Evolutionary conservation across 2,113 vertebrate species (phyloP).

Genomic region (Eulemur macaco): DNA sequence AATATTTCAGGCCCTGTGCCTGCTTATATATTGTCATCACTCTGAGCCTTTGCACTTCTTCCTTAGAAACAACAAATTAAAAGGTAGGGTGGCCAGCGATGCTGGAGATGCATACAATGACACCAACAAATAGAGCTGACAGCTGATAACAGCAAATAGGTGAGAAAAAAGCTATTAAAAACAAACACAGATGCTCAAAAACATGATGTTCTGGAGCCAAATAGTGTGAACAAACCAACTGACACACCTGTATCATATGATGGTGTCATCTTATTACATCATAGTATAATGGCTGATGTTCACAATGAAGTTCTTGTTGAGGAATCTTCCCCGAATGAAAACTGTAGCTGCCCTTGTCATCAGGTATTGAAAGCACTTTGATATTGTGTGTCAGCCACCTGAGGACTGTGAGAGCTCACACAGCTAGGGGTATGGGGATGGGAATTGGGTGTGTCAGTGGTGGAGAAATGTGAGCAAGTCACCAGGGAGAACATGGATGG

Average conservation of each 20-base stretch:
- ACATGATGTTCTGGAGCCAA: background rate
- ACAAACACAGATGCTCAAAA: background rate
- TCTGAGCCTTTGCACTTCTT: background rate
- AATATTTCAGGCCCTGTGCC: background rate
- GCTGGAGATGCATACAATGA: background rate
- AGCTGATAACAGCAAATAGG: background rate
- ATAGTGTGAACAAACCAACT: background rate
- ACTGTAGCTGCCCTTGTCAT: background rate
- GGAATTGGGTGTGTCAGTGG: background rate
- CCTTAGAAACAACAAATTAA: constrained; percentile 14
- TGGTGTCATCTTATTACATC: background rate
- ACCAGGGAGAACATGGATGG: background rate
- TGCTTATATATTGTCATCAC: background rate
- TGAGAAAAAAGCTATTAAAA: background rate
- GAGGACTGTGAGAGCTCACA: background rate
- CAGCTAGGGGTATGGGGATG: background rate
- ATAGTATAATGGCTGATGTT: background rate
- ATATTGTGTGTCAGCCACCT: background rate
- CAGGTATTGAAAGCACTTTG: background rate
- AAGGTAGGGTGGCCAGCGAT: background rate
- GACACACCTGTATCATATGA: background rate
- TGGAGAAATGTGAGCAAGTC: background rate
- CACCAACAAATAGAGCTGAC: background rate
- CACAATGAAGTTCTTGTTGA: background rate
- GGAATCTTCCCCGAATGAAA: background rate